Evolutionary conservation across 2,888 invertebrate species (phyloP), one percentile per base, ranked within the genome.

Genomic region (Megamerina dolium): DNA sequence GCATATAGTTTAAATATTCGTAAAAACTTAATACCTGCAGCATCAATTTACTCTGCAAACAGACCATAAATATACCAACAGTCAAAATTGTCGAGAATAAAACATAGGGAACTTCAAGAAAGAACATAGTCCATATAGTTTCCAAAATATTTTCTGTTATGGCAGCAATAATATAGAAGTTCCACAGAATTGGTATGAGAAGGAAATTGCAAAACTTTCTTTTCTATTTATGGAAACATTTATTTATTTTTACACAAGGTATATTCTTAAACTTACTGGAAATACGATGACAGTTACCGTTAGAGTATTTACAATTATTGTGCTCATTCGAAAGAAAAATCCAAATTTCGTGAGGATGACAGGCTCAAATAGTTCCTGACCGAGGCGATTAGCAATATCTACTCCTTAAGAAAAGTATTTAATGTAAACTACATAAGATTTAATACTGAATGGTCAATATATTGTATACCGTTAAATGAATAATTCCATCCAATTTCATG

Each of bases 21-120:
- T 61, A 59, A 41, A 56, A 62, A 37, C 52, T 49, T 29, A 62
- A 35, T 3, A 54, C 51, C 54, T 58, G 54, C 19, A 61, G 32
- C 10, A 56, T 51, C 27, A 62, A 50, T 54, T 58, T 57, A 12
- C 53, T 44, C 38, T 61, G 60, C 32, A 59, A 50, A 17, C 48
- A 27, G 9, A 53, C 44, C 26, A 57, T 53, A 49, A 61, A 58
- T 26, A 48, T 21, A 10, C 57, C 56, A 41, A 58, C 52, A 18
- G 53, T 38, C n/a, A 52, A 43, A 29, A 58, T 51, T 5, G 51
- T 59, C 2, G 46, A 42, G 17, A 56, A 45, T 4, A 54, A 51
- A 29, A 45, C 41, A 36, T 47, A 41, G 3, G 54, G 46, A 4
- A 56, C 54, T 31, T 56, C 46, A 23, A 61, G 41, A 3, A 41